phyloP scores from a whole-genome alignment of 2,797 vertebrate species.

The Eulemur albifrons region DNA sequence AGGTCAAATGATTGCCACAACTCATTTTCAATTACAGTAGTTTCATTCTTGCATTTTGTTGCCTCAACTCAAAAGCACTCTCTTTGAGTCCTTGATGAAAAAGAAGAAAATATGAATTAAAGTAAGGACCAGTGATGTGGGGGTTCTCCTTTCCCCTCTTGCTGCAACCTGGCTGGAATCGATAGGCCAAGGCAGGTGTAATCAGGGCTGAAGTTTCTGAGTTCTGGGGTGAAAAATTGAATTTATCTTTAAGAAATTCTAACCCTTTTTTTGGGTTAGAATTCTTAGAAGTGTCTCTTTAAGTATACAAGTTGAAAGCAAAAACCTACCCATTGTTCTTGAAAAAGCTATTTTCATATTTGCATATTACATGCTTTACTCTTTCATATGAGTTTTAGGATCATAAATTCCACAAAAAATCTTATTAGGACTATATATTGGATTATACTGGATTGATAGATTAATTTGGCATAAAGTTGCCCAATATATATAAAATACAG shows the following conservation, averaged over 20 bases:
- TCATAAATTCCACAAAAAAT: neutral
- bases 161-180: neutral
- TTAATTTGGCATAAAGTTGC: neutral
- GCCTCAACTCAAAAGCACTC: neutral
- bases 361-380: neutral
- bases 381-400: neutral
- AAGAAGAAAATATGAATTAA: neutral
- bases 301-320: neutral
- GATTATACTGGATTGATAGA: neutral
- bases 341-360: conserved; percentile 12
- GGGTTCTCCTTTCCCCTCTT: neutral
- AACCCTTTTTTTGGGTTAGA: neutral
- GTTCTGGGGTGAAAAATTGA: neutral
- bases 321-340: neutral
- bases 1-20: neutral
- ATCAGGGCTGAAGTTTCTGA: neutral
- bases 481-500: neutral
- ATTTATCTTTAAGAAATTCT: neutral
- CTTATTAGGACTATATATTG: neutral
- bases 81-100: neutral
- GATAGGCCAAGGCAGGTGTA: neutral
- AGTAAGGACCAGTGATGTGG: neutral
- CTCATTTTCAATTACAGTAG: neutral
- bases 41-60: conserved; percentile 14
- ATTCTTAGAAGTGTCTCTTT: conserved; percentile 13